Evolutionary conservation across 2,888 invertebrate genomes (phyloP).

Genomic region (Margaritifera margaritifera): DNA sequence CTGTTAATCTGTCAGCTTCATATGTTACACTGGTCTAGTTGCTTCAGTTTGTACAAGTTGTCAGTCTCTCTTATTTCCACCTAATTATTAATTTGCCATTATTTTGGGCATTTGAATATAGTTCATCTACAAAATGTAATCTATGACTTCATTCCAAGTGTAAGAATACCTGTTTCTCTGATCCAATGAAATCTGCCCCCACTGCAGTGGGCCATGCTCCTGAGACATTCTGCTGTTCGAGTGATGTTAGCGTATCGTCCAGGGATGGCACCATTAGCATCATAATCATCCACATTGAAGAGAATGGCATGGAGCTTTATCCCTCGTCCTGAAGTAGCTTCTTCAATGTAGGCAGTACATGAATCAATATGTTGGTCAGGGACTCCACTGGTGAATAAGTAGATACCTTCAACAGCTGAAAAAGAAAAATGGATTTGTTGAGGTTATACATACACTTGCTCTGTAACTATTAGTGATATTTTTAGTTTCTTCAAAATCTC

Average conservation of each 20-base stretch:
- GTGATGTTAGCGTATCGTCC: slow-evolving; percentile 73
- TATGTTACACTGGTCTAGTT: too few species aligned
- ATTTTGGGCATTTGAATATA: background rate
- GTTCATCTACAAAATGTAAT: background rate
- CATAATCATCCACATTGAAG: slow-evolving; percentile 73
- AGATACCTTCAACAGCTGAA: slow-evolving; percentile 69
- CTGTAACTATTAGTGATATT: too few species aligned
- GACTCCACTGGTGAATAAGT: slow-evolving; percentile 72
- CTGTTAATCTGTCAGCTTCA: too few species aligned
- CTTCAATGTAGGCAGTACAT: slow-evolving; percentile 66
- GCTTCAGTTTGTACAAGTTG: too few species aligned
- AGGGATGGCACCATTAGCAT: slow-evolving; percentile 70
- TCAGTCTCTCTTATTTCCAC: too few species aligned
- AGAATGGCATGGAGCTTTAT: slow-evolving; percentile 69
- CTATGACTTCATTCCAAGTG: background rate
- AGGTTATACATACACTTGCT: too few species aligned
- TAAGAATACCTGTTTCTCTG: slow-evolving; percentile 69
- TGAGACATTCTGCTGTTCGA: slow-evolving; percentile 69
- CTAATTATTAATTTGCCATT: background rate
- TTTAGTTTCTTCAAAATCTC: too few species aligned
- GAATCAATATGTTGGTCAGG: slow-evolving; percentile 71
- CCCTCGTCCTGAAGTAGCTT: slow-evolving; percentile 59
- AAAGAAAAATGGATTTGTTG: background rate
- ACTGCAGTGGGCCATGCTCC: slow-evolving; percentile 70
- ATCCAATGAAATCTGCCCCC: slow-evolving; percentile 74